phyloP scores from a whole-genome alignment of 2,888 invertebrate genomes.

The Empis livida region DNA sequence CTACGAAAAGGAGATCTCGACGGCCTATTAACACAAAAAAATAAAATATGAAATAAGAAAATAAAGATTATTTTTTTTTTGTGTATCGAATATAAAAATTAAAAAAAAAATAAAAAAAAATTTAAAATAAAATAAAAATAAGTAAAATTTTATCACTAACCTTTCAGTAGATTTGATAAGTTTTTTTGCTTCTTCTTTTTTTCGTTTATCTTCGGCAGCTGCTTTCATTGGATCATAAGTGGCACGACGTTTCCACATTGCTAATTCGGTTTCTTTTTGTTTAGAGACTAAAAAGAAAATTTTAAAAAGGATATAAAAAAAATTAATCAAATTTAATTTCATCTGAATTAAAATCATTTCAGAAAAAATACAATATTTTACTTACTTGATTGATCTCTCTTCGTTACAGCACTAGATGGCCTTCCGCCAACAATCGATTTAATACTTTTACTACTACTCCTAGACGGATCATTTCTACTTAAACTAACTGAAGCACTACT shows the following conservation, averaged over 20 bases:
- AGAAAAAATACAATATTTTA: conserved; percentile 1
- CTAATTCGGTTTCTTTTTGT: conserved; percentile 69
- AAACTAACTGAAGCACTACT: conserved; percentile 32
- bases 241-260: conserved; percentile 91
- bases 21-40: conserved; percentile 25
- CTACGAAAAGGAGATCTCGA: conserved; percentile 33
- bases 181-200: conserved; percentile 42
- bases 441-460: conserved; percentile 32
- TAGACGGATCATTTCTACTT: conserved; percentile 26
- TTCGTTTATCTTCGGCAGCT: conserved; percentile 71
- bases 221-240: conserved; percentile 91
- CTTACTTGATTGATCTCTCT: conserved; percentile 29
- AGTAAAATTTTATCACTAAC: conserved; percentile 16
- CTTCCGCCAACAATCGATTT: conserved; percentile 21
- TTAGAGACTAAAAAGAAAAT: conserved; percentile 39
- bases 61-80: background rate
- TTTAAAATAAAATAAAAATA: background rate
- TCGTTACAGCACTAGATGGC: conserved; percentile 20
- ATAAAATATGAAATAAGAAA: conserved; percentile 15
- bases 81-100: background rate
- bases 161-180: conserved; percentile 26
- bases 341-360: too few relatives aligned
- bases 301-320: background rate
- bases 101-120: background rate
- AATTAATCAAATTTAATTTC: background rate